A percentile compares a stretch with the other conserved stretches of the same genome.
Conservation (phyloP, 2,797 vertebrate species). For the Etheostoma perlongum region DNA sequence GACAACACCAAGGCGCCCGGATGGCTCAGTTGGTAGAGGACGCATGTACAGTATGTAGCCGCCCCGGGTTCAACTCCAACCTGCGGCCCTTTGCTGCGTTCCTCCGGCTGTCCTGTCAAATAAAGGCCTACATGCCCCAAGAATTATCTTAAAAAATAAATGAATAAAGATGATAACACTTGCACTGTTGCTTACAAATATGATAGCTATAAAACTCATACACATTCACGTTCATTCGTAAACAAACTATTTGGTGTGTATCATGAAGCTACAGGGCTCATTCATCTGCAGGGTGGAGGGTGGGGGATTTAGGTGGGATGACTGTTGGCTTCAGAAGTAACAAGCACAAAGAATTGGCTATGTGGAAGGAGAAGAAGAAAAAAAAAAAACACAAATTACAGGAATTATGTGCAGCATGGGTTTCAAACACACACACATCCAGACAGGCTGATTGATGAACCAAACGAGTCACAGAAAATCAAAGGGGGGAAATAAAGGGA, state of each 20-base stretch:
- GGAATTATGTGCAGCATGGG: constrained; percentile 82
- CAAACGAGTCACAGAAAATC: constrained; percentile 85
- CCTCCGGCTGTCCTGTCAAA: too few relatives aligned
- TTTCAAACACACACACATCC: constrained; percentile 80
- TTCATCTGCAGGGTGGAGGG: constrained; percentile 60
- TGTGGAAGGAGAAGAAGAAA: constrained; percentile 59
- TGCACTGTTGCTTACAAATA: not conserved
- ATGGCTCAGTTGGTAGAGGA: too few relatives aligned
- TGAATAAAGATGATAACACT: not conserved
- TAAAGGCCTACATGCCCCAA: too few relatives aligned
- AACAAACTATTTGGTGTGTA: constrained; percentile 34
- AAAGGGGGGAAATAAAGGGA: constrained; percentile 84
- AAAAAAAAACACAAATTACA: constrained; percentile 82
- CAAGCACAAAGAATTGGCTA: constrained; percentile 77
- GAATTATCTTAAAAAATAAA: too few relatives aligned
- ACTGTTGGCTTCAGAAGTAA: constrained; percentile 71
- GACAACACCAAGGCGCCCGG: not conserved
- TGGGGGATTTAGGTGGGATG: constrained; percentile 62
- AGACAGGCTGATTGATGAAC: constrained; percentile 84
- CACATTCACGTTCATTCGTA: constrained; percentile 35
- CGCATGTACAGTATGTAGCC: too few relatives aligned
- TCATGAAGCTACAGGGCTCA: constrained; percentile 56
- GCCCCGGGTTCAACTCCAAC: too few relatives aligned
- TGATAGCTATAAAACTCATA: constrained; percentile 16
- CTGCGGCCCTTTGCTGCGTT: too few relatives aligned